Percentiles rank a stretch among this genome's conserved stretches.
Evolutionary conservation across 2,113 vertebrate genomes (phyloP).

Genomic region (Nesogale talazaci): DNA sequence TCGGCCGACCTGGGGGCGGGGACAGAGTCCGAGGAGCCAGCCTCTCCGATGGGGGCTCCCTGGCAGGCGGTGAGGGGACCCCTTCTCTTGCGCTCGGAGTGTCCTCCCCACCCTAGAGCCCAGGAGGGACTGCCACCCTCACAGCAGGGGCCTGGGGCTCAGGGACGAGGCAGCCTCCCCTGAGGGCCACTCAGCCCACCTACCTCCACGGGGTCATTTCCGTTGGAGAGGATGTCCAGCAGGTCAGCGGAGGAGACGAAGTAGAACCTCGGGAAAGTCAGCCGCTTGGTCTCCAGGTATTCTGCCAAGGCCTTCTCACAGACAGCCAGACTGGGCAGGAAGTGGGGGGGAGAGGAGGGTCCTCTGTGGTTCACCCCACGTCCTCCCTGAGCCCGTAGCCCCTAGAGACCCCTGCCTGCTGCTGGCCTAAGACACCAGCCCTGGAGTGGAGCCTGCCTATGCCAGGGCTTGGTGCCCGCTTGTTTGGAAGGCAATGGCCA

Average conservation of each 20-base stretch:
- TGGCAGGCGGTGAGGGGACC: accelerated
- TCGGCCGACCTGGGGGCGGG: constrained; percentile 81
- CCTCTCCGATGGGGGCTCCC: accelerated
- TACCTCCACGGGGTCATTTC: constrained; percentile 86
- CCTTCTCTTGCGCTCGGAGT: too few relatives aligned
- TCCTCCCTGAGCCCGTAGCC: accelerated
- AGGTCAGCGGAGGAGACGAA: constrained; percentile 88
- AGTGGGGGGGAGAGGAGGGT: accelerated
- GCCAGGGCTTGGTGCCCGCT: not conserved
- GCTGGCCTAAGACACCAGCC: not conserved
- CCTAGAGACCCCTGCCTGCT: accelerated
- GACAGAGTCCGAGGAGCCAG: not conserved
- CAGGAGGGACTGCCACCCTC: too few relatives aligned
- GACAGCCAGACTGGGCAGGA: constrained; percentile 76
- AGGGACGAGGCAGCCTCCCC: too few relatives aligned
- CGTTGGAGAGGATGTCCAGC: constrained; percentile 88
- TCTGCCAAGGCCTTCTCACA: constrained; percentile 89
- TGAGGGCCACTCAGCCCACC: accelerated
- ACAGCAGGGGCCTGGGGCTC: too few relatives aligned
- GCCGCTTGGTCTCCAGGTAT: constrained; percentile 87
- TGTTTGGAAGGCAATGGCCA: not conserved
- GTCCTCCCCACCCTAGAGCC: accelerated
- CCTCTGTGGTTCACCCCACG: accelerated
- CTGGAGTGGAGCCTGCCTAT: not conserved
- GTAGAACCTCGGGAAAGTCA: constrained; percentile 89